Base-by-base conservation (phyloP, 1,140 invertebrate species). In the Macrostomum lignano region DNA sequence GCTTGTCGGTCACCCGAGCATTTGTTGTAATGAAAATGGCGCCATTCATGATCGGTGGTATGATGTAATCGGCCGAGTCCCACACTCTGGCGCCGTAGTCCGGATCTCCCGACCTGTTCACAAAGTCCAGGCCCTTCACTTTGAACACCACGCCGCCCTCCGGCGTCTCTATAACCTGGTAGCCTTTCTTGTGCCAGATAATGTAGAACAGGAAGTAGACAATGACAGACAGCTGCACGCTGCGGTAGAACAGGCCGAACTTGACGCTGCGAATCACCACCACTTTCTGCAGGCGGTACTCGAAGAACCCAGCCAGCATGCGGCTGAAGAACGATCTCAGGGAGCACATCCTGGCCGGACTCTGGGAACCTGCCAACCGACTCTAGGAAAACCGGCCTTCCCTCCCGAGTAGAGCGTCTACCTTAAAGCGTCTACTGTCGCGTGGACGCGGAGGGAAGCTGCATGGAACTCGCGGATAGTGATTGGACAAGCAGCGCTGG, bases 11-110 rank as follows among this genome's bases (percentile, higher is more conserved):
- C 5, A 25, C 22, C 9, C 36, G n/a, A 15, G 38, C 10, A 21
- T 38, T 38, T 32, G 36, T 38, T 15, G 32, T 25, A 4, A 38
- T 23, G 19, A 38, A 38, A 25, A 38, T 21, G 4, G 36, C 36
- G n/a, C 25, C 13, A 21, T 25, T 38, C 17, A 37, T 22, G 17
- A 37, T 33, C 11, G 39, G 39, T 21, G 32, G 30, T 20, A 40
- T 31, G 30, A 21, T 20, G 25, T 30, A 34, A 21, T 40, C 39
- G 7, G 33, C 29, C 3, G 38, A 9, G 40, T 40, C 39, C 39
- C 39, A 40, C 4, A 40, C 29, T 26, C 10, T 11, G 9, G 10
- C 19, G 10, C 32, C 32, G 5, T 24, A 28, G 4, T 11, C 21
- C 3, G 7, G n/a, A 25, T 25, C 24, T n/a, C 20, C 31, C 4